phyloP scores from a whole-genome alignment of 2,888 invertebrate species.

The Xylophagus ater region DNA sequence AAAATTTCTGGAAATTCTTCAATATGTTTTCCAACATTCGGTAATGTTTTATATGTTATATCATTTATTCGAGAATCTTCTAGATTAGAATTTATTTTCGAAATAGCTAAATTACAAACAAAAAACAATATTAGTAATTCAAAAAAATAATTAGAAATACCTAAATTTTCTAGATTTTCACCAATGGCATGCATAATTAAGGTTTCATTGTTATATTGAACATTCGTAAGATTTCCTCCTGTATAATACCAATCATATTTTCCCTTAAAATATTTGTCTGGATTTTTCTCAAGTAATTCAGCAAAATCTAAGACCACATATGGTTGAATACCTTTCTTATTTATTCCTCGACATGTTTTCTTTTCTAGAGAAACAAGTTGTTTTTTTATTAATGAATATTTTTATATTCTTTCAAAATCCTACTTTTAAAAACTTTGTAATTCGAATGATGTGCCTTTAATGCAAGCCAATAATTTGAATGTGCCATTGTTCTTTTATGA shows the following conservation, averaged over 20 bases:
- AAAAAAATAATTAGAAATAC: background rate
- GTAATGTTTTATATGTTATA: no score
- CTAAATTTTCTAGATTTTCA: conserved; percentile 1
- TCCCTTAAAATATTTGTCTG: conserved; percentile 27
- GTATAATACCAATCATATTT: conserved; percentile 35
- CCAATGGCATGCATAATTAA: conserved; percentile 20
- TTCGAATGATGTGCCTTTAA: conserved; percentile 11
- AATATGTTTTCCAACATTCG: conserved; percentile 1
- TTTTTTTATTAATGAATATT: background rate
- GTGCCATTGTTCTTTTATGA: conserved; percentile 18
- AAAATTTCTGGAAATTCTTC: conserved; percentile 26
- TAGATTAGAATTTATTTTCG: background rate
- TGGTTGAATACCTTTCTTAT: conserved; percentile 20
- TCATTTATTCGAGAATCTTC: conserved; percentile 21
- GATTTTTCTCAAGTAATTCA: conserved; percentile 20
- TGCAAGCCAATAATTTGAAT: conserved; percentile 12
- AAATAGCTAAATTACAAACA: conserved; percentile 2
- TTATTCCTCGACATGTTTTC: conserved; percentile 16
- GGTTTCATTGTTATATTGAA: background rate
- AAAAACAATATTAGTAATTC: background rate
- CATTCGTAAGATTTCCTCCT: conserved; percentile 28
- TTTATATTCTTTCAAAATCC: conserved; percentile 9
- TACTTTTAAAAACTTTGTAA: conserved; percentile 19
- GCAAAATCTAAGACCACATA: conserved; percentile 19
- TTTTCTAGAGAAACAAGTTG: conserved; percentile 14